phyloP scores from a whole-genome alignment of 1,140 invertebrate species.

The Drosophila takahashii region DNA sequence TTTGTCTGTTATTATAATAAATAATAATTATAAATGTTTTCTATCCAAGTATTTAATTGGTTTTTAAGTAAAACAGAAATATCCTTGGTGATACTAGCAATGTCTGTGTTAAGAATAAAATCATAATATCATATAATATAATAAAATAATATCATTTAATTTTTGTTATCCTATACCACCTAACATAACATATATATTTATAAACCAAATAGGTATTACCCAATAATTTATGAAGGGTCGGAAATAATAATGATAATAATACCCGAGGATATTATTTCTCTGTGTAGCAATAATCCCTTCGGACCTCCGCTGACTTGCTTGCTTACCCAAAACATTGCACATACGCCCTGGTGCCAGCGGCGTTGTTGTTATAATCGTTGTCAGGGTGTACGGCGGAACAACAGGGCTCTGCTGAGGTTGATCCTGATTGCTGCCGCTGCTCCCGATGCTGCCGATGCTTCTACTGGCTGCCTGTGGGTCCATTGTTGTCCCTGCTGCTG shows the following conservation, averaged over 20 bases:
- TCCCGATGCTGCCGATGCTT: constrained; percentile 32
- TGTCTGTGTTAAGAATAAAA: too few species aligned
- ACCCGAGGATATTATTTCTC: constrained; percentile 5
- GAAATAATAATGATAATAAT: too few species aligned
- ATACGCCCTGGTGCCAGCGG: constrained; percentile 70
- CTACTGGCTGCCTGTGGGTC: constrained; percentile 34
- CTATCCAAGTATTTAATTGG: too few species aligned
- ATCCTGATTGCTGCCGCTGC: constrained; percentile 26
- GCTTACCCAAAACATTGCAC: constrained; percentile 83
- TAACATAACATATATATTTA: too few species aligned
- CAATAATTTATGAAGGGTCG: too few species aligned
- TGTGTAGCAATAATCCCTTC: constrained; percentile 10
- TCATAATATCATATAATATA: too few species aligned
- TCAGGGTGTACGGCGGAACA: constrained; percentile 61
- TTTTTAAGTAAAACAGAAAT: too few species aligned
- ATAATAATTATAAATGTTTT: too few species aligned
- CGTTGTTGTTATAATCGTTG: constrained; percentile 76
- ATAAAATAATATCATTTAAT: too few species aligned
- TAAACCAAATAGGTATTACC: too few species aligned
- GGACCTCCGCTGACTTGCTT: constrained; percentile 32
- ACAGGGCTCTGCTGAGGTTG: constrained; percentile 48
- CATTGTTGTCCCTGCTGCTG: constrained; percentile 32
- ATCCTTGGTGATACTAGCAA: too few species aligned
- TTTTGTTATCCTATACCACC: too few species aligned
- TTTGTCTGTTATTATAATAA: neutral